phyloP scores from a whole-genome alignment of 2,888 invertebrate species.

The Pinctada fucata region DNA sequence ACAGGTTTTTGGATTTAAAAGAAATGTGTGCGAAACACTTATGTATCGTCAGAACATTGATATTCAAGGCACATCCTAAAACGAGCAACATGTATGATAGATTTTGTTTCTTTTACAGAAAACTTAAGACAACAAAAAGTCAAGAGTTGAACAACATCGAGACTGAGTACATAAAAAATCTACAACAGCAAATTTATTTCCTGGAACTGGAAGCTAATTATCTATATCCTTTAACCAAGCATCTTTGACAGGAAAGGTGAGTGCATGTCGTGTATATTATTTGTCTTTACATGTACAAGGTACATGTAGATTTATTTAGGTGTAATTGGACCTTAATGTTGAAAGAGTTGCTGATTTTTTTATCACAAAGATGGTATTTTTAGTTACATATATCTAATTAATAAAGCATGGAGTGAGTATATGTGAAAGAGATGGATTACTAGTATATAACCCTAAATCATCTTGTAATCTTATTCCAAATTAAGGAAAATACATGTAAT shows the following conservation, averaged over 20 bases:
- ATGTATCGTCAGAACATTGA: no score
- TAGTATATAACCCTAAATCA: no score
- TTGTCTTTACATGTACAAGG: background rate
- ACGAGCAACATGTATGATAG: no score
- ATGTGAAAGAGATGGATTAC: no score
- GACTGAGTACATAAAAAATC: constrained; percentile 76
- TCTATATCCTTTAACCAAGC: constrained; percentile 69
- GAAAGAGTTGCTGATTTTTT: background rate
- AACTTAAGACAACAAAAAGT: constrained; percentile 26
- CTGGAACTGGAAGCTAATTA: constrained; percentile 76
- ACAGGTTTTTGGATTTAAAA: no score
- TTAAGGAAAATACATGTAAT: no score
- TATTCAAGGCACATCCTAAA: no score
- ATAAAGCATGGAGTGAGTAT: no score
- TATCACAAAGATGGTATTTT: no score
- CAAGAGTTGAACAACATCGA: constrained; percentile 65
- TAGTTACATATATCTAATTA: no score
- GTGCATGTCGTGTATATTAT: background rate
- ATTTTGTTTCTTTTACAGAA: constrained; percentile 25
- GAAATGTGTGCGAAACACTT: no score
- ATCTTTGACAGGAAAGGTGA: constrained; percentile 19
- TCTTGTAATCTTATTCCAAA: no score
- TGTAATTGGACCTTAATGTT: background rate
- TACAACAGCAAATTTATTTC: constrained; percentile 77
- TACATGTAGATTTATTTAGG: background rate